Percentiles rank a stretch among this genome's conserved stretches.
Conservation (phyloP, 2,888 invertebrate species). For the Cephus spinipes region DNA sequence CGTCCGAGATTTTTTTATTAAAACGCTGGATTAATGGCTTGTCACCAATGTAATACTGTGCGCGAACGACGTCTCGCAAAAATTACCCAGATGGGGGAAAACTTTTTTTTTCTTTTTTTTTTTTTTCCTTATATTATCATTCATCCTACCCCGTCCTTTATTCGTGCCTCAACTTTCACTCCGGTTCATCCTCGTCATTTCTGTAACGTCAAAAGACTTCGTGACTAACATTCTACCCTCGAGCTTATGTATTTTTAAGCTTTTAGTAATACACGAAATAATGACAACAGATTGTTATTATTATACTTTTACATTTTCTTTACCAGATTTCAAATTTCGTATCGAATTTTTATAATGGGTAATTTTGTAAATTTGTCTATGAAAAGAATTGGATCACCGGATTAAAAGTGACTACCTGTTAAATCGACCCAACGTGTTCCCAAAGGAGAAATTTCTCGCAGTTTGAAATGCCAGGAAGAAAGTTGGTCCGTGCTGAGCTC, state of each 20-base stretch:
- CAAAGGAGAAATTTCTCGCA: background rate
- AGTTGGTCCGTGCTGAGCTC: conserved; percentile 5
- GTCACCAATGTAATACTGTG: conserved; percentile 30
- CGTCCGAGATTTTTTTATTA: conserved; percentile 19
- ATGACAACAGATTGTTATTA: background rate
- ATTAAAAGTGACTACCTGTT: background rate
- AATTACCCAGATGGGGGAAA: background rate
- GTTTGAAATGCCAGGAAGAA: background rate
- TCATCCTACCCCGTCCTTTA: background rate
- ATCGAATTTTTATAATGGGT: background rate
- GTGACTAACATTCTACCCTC: background rate
- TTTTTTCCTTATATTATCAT: background rate
- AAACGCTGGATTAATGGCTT: conserved; percentile 36
- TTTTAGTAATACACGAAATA: background rate
- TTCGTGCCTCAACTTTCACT: background rate
- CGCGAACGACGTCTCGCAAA: conserved; percentile 8
- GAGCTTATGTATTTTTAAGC: background rate
- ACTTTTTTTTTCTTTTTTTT: background rate
- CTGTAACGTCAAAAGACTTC: background rate
- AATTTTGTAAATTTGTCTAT: background rate
- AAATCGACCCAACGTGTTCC: background rate
- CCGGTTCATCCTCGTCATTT: background rate
- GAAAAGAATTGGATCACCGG: too few species aligned
- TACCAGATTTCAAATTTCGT: background rate
- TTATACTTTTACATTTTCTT: background rate